Evolutionary conservation across 1,140 invertebrate genomes (phyloP).

Genomic region (Cryptotermes secundus): DNA sequence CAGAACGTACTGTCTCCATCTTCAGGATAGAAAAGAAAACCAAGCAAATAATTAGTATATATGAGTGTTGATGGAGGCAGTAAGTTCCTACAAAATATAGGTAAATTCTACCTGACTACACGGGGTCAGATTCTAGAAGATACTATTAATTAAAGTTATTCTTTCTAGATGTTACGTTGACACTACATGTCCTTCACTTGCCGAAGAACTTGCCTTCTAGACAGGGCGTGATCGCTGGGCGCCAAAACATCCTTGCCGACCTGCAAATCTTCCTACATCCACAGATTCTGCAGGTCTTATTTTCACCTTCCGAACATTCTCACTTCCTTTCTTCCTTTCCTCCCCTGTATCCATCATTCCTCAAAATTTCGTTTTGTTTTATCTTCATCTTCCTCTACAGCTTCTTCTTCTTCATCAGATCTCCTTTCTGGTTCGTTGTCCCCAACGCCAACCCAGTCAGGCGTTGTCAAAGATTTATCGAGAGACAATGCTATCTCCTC

Average conservation of each 20-base stretch:
- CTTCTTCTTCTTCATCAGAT: not conserved
- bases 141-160: too few species aligned
- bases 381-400: not conserved
- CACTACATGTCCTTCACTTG: not conserved
- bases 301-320: too few species aligned
- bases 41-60: too few species aligned
- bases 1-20: too few species aligned
- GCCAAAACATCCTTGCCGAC: not conserved
- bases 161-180: too few species aligned
- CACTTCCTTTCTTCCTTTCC: too few species aligned
- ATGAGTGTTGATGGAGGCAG: too few species aligned
- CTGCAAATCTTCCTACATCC: not conserved
- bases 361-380: not conserved
- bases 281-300: not conserved
- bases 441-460: not conserved
- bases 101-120: too few species aligned
- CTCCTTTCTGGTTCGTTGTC: too few species aligned
- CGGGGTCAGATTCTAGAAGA: too few species aligned
- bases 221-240: not conserved
- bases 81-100: too few species aligned
- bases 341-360: not conserved
- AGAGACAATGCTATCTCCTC: not conserved
- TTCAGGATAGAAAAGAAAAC: too few species aligned
- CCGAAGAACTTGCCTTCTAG: not conserved
- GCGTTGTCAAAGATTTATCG: slow-evolving; percentile 7